Percentiles rank a stretch among this genome's conserved stretches.
Evolutionary conservation across 2,888 invertebrate species (phyloP).

Genomic region (Cheilosia impressa): DNA sequence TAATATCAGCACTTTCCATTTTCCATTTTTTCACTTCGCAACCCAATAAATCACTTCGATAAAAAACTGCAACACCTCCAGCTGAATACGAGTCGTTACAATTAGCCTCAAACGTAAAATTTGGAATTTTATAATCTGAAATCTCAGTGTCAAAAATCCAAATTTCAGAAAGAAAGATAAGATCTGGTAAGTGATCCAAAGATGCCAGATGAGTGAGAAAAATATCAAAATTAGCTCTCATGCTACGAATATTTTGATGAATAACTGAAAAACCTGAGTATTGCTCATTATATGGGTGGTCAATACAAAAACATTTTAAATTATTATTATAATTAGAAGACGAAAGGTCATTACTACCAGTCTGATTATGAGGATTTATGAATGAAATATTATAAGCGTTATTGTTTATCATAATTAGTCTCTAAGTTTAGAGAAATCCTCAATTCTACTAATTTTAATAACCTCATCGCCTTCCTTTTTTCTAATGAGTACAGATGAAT

Average conservation of each 20-base stretch:
- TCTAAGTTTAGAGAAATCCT: too few species aligned
- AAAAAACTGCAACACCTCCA: too few species aligned
- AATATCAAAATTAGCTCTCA: conserved; percentile 25
- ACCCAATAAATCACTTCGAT: not conserved
- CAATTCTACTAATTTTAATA: conserved; percentile 20
- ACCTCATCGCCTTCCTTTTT: conserved; percentile 28
- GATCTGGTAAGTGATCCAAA: conserved; percentile 26
- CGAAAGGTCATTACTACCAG: not conserved
- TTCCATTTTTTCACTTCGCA: too few species aligned
- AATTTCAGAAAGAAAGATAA: conserved; percentile 30
- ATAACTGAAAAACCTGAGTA: conserved; percentile 19
- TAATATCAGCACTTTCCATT: too few species aligned
- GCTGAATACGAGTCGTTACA: not conserved
- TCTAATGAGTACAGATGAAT: conserved; percentile 35
- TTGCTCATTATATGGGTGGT: conserved; percentile 13
- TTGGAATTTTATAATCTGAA: conserved; percentile 5
- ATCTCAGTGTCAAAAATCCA: conserved; percentile 17
- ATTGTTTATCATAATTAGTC: not conserved
- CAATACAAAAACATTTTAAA: conserved; percentile 39
- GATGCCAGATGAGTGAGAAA: conserved; percentile 24
- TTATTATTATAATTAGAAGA: conserved; percentile 9
- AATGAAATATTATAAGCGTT: conserved; percentile 2
- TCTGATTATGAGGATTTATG: not conserved
- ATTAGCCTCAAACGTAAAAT: conserved; percentile 9
- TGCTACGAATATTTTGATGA: conserved; percentile 42